These are phyloP conservation scores for Phytoseiulus persimilis DNA, from an alignment of 2,888 invertebrate genomes.

Conservation along the genomic window DNA sequence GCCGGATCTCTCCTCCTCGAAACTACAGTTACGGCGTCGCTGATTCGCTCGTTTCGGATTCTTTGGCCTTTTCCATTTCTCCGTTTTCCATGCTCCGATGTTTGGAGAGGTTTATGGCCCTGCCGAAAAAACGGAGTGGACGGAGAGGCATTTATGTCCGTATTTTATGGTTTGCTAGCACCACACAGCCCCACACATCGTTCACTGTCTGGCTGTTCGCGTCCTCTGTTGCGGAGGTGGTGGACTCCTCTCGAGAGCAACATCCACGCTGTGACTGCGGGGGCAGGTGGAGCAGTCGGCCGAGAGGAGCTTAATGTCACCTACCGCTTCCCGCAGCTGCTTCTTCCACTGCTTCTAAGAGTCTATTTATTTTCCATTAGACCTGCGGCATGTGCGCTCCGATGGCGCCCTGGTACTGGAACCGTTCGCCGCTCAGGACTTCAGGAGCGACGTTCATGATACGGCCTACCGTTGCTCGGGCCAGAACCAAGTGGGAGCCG, in stretches of 20 bases:
- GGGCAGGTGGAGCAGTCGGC: not conserved
- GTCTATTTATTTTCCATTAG: slow-evolving; percentile 24
- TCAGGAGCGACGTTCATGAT: slow-evolving; percentile 31
- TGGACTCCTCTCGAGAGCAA: not conserved
- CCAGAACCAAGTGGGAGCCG: slow-evolving; percentile 23
- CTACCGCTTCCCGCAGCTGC: not conserved
- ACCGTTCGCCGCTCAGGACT: slow-evolving; percentile 36
- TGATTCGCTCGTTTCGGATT: not conserved
- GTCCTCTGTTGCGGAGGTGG: not conserved
- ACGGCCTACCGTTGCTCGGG: slow-evolving; percentile 31
- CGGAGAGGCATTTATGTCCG: not conserved
- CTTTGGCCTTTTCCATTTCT: not conserved
- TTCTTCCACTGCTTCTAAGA: not conserved
- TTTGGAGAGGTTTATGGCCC: not conserved
- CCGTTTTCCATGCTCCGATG: not conserved
- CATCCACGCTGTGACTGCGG: not conserved
- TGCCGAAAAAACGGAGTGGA: not conserved
- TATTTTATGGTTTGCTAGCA: not conserved
- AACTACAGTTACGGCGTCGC: not conserved
- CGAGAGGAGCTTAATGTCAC: not conserved
- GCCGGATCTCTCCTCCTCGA: too few relatives aligned
- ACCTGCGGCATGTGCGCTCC: slow-evolving; percentile 30
- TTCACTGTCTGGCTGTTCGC: not conserved
- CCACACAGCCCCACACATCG: not conserved
- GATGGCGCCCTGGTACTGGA: slow-evolving; percentile 28